Percentiles rank a stretch among this genome's conserved stretches.
These are phyloP conservation scores for Streptopelia turtur DNA, from an alignment of 2,797 vertebrate genomes.

Conservation along the genomic window DNA sequence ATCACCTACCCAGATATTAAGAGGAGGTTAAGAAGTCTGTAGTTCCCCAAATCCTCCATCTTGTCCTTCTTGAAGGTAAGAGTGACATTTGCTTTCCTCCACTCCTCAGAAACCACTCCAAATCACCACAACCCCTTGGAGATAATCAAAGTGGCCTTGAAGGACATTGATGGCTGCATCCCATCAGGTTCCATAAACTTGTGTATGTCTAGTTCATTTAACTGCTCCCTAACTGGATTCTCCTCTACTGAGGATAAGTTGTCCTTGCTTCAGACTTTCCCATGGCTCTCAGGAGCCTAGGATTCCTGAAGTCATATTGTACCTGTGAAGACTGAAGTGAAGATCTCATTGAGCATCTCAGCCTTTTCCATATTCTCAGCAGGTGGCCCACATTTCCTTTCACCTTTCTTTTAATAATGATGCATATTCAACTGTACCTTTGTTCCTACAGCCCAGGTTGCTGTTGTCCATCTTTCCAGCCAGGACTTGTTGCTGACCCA, in stretches of 20 bases:
- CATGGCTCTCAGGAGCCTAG: not conserved
- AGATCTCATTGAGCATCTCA: not conserved
- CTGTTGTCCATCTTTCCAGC: not conserved
- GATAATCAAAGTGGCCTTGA: not conserved
- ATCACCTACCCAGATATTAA: not conserved
- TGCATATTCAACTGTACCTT: not conserved
- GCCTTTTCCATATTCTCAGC: not conserved
- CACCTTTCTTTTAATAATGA: not conserved
- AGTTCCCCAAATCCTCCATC: not conserved
- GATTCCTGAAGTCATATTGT: not conserved
- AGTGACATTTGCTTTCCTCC: not conserved
- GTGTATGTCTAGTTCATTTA: not conserved
- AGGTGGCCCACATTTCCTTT: not conserved
- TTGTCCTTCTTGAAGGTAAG: not conserved
- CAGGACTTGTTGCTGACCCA: not conserved
- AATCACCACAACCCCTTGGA: not conserved
- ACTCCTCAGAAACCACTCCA: not conserved
- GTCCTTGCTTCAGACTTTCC: not conserved
- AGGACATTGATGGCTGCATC: not conserved
- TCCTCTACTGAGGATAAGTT: not conserved
- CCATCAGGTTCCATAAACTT: not conserved
- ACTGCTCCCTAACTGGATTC: not conserved
- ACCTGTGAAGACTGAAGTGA: not conserved
- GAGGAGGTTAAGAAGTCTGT: not conserved
- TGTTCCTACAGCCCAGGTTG: not conserved